Percentiles rank a stretch among this genome's conserved stretches.
These are phyloP conservation scores for Cataglyphis livida DNA, from an alignment of 2,888 invertebrate species.

Conservation along the genomic window DNA sequence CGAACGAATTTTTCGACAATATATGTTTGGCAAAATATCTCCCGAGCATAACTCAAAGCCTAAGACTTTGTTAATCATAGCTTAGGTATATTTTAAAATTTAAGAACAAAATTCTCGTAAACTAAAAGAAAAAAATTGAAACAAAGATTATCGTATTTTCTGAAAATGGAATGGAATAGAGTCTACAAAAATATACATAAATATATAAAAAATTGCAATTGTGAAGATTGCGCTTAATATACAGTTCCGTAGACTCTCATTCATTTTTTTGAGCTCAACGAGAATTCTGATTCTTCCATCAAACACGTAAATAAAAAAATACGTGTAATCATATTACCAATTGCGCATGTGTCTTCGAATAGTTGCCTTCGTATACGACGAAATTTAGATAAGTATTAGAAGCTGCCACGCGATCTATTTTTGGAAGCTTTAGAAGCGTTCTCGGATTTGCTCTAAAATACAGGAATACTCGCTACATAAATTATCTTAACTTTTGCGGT, in stretches of 20 bases:
- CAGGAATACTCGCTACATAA: constrained; percentile 16
- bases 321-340: constrained; percentile 48
- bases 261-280: background rate
- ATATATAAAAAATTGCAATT: constrained; percentile 3
- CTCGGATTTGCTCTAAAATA: constrained; percentile 22
- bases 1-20: background rate
- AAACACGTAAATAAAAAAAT: constrained; percentile 17
- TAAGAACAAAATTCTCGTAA: background rate
- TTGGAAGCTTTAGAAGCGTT: constrained; percentile 70
- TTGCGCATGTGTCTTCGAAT: constrained; percentile 79
- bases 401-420: constrained; percentile 72
- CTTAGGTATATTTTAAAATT: background rate
- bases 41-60: background rate
- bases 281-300: constrained; percentile 30
- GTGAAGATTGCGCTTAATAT: background rate
- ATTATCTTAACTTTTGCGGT: background rate
- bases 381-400: constrained; percentile 71
- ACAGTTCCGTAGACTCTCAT: constrained; percentile 1
- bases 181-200: background rate
- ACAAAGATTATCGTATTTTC: background rate
- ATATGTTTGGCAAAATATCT: constrained; percentile 22
- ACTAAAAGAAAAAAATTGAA: background rate
- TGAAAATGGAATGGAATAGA: background rate
- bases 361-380: constrained; percentile 79
- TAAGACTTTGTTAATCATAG: constrained; percentile 15